Conservation (phyloP, 1,140 invertebrate species). For the Drosophila rufa region DNA sequence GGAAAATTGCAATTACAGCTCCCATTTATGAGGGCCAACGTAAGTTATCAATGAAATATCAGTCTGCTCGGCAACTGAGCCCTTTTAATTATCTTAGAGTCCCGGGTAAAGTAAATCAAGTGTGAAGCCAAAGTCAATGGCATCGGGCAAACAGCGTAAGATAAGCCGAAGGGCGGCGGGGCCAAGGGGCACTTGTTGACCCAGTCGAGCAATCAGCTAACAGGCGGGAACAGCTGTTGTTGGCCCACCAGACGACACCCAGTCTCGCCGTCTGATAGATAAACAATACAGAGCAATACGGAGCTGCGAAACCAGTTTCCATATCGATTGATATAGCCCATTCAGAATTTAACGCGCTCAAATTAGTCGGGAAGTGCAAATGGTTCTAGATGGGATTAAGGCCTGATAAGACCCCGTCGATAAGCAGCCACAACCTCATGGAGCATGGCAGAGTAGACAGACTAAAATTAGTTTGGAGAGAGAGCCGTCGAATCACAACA, state of each 20-base stretch:
- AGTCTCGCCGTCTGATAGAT: constrained; percentile 32
- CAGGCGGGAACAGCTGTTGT: constrained; percentile 42
- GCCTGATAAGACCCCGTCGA: constrained; percentile 28
- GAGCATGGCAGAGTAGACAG: constrained; percentile 22
- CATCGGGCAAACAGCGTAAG: constrained; percentile 42
- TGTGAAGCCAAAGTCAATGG: constrained; percentile 39
- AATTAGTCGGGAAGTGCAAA: constrained; percentile 21
- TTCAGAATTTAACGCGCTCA: constrained; percentile 16
- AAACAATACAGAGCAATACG: neutral
- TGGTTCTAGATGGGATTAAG: constrained; percentile 20
- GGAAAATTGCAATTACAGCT: constrained; percentile 35
- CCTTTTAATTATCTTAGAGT: constrained; percentile 23
- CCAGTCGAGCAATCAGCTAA: constrained; percentile 44
- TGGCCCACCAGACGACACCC: constrained; percentile 28
- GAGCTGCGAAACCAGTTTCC: constrained; percentile 15
- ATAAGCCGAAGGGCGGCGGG: constrained; percentile 24
- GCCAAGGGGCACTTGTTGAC: constrained; percentile 35
- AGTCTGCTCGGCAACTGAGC: constrained; percentile 17
- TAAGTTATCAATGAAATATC: constrained; percentile 47
- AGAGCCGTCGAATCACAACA: constrained; percentile 4
- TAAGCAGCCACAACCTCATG: constrained; percentile 6
- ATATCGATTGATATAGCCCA: constrained; percentile 29
- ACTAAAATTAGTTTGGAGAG: constrained; percentile 38
- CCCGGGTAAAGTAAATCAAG: constrained; percentile 30
- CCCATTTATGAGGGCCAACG: constrained; percentile 20